Percentiles rank a stretch among this genome's conserved stretches.
Evolutionary conservation across 2,888 invertebrate genomes (phyloP).

Genomic region (Bombylius discolor): DNA sequence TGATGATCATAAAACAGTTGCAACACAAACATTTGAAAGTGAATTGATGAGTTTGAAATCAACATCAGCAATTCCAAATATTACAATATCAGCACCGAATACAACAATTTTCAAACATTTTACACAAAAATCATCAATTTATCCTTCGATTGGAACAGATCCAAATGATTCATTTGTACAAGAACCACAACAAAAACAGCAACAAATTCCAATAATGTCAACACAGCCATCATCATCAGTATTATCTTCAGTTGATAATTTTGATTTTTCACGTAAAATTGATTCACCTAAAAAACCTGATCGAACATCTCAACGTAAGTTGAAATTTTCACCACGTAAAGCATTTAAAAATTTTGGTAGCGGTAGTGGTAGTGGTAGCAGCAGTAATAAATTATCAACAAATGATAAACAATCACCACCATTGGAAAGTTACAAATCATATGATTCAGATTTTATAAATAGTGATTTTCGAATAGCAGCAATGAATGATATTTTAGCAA

Average conservation of each 20-base stretch:
- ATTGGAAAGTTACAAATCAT: slow-evolving; percentile 28
- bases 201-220: background rate
- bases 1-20: slow-evolving; percentile 17
- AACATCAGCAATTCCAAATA: too few species aligned
- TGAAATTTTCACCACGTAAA: background rate
- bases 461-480: slow-evolving; percentile 29
- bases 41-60: background rate
- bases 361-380: background rate
- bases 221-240: background rate
- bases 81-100: background rate
- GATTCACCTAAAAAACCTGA: background rate
- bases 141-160: background rate
- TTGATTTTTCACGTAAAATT: background rate
- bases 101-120: background rate
- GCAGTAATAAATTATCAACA: too few species aligned
- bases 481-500: slow-evolving; percentile 30
- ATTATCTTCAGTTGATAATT: background rate
- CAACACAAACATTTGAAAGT: slow-evolving; percentile 24
- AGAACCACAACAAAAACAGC: background rate
- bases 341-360: background rate
- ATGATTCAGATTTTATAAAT: slow-evolving; percentile 26
- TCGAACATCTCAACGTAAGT: background rate
- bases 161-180: background rate
- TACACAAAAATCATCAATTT: background rate
- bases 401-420: background rate